phyloP scores from a whole-genome alignment of 2,888 invertebrate genomes.

The Crossocerus cetratus region DNA sequence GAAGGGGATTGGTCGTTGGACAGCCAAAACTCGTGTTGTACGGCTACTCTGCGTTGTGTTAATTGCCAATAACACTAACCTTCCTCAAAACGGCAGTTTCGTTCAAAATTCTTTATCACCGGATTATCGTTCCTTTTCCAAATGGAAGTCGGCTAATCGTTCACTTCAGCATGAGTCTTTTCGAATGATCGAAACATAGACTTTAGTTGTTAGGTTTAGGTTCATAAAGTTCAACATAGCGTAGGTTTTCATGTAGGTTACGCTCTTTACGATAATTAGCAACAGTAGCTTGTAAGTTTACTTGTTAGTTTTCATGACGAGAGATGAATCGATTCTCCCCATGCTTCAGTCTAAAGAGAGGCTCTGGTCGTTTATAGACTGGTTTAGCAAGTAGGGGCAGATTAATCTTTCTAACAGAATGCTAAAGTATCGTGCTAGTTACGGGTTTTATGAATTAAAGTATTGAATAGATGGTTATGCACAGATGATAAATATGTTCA shows the following conservation, averaged over 20 bases:
- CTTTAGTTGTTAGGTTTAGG: constrained; percentile 70
- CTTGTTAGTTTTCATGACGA: constrained; percentile 60
- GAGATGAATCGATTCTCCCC: constrained; percentile 56
- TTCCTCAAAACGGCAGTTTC: constrained; percentile 47
- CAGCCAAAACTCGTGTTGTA: constrained; percentile 60
- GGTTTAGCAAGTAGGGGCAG: constrained; percentile 49
- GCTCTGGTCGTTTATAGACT: constrained; percentile 54
- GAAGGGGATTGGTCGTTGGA: constrained; percentile 58
- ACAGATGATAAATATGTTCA: constrained; percentile 50
- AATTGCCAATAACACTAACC: constrained; percentile 47
- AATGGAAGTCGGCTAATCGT: constrained; percentile 56
- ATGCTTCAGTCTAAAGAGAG: constrained; percentile 50
- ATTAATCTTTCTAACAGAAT: constrained; percentile 53
- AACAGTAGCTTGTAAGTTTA: constrained; percentile 64
- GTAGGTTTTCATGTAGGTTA: constrained; percentile 68
- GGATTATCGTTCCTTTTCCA: constrained; percentile 60
- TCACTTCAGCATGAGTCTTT: constrained; percentile 55
- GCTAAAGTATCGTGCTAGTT: constrained; percentile 40
- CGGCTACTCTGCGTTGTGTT: constrained; percentile 56
- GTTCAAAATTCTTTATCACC: constrained; percentile 51
- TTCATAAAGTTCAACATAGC: constrained; percentile 63
- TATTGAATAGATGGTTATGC: constrained; percentile 39
- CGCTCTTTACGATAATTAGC: constrained; percentile 61
- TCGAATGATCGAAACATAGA: constrained; percentile 58
- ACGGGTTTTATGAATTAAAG: constrained; percentile 41